Evolutionary conservation across 2,113 vertebrate genomes (phyloP), one percentile per base, ranked within the genome.

Genomic region (Chionomys nivalis): DNA sequence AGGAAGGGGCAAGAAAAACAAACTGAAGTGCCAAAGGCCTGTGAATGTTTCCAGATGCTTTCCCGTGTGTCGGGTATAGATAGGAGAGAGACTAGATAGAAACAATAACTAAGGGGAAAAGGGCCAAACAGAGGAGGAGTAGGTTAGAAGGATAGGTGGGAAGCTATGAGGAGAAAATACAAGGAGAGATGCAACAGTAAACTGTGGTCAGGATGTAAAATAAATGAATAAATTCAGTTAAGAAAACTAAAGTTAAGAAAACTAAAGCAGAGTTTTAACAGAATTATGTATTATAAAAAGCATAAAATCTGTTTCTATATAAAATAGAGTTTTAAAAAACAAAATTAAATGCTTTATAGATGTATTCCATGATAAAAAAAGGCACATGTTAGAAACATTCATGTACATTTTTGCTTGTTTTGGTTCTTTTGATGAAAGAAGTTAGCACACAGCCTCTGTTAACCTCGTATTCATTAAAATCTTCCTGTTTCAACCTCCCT

Each of bases 321-420:
- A 72, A 90, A 92, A 39, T 61, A 88, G 33, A 11, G 36, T 66
- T 70, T 55, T 87, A 87, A 58, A 73, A 78, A 89, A 52, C 33
- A 81, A 92, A 94, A 76, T 81, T 28, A 63, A 82, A 39, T 65
- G 3, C 73, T 14, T 89, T n/a, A 65, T 24, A 86, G 66, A 11
- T 28, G 36, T 49, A 58, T 72, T 87, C 26, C 8, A 44, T 49
- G 55, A 44, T 14, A 39, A 91, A 33, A 39, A 90, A 3, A 13
- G 11, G 2, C 73, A 81, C 77, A 8, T 81, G 21, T 21, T 73
- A 14, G 36, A 44, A 3, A 11, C 24, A 42, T 28, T 12, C 16
- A 4, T 14, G 11, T 33, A 26, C 4, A 33, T 36, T 36, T 87
- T 68, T 86, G 39, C 1, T 86, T 47, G 5, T 36, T 49, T 87